Evolutionary conservation across 2,113 vertebrate species (phyloP), one percentile per base, ranked within the genome.

Genomic region (Heterotis niloticus): DNA sequence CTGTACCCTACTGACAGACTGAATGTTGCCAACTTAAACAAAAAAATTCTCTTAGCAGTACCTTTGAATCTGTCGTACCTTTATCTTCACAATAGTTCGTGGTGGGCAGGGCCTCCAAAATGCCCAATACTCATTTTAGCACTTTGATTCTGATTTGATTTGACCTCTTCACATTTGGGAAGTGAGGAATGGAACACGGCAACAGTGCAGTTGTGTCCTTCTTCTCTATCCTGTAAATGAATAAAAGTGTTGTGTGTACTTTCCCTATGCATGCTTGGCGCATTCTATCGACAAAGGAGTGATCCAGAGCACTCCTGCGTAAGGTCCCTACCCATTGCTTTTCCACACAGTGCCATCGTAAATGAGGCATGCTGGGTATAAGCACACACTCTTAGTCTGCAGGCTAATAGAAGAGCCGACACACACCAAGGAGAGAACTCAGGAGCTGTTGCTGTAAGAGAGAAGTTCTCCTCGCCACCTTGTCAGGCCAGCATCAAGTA

Each of bases 201-300:
- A 44, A 44, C 7, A 44, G 34, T 44, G 3, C 34, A 4, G 34
- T 44, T 44, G 34, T 26, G n/a, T 16, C 29, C 28, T 71, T 10
- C 10, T 26, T 7, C 65, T 20, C 54, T 18, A 13, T 26, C 71
- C 24, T 3, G 9, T 34, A 56, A 64, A 14, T 44, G 34, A 44
- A 44, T 7, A 44, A 44, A 44, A 44, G 34, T 44, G 57, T 9
- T 64, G 20, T 18, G 56, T 28, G 16, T 71, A 1, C 29, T 57
- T 59, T 78, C 23, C 16, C 71, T 24, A 23, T 16, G 56, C 51
- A 44, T 12, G 64, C 68, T 23, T 34, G 0, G 65, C 28, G 16
- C 44, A 34, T 54, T 23, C 64, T 75, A n/a, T 76, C 12, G 79
- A 80, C 79, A 80, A 80, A 13, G 79, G 79, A 64, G 72, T 80